phyloP scores from a whole-genome alignment of 2,113 vertebrate genomes.

The Myotis brandtii region DNA sequence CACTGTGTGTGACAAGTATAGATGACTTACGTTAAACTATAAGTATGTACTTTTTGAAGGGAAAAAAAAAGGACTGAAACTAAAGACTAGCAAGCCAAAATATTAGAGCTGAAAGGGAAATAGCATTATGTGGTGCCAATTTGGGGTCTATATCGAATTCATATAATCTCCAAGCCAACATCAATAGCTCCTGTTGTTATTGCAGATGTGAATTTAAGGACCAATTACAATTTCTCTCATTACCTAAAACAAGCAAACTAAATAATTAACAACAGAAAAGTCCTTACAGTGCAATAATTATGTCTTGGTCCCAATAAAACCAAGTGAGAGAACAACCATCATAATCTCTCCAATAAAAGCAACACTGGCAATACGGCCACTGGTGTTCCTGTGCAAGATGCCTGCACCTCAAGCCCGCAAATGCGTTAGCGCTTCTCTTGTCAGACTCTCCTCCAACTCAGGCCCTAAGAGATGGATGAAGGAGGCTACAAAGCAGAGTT shows the following conservation, averaged over 20 bases:
- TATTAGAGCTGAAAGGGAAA: not conserved
- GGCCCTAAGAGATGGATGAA: not conserved
- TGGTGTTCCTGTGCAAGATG: not conserved
- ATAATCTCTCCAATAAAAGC: slow-evolving; percentile 25
- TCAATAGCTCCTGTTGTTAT: not conserved
- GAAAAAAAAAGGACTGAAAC: not conserved
- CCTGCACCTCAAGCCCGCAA: not conserved
- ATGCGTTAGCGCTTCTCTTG: not conserved
- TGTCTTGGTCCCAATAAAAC: not conserved
- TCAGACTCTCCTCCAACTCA: not conserved
- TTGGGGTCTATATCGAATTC: not conserved
- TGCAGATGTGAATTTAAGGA: not conserved
- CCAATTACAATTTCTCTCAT: not conserved
- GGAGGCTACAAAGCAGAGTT: not conserved
- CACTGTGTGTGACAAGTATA: not conserved
- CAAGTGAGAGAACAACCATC: not conserved
- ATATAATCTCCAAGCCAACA: not conserved
- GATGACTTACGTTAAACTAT: not conserved
- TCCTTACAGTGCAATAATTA: not conserved
- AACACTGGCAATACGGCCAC: not conserved
- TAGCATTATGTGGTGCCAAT: not conserved
- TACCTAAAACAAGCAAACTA: slow-evolving; percentile 16
- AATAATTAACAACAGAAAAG: not conserved
- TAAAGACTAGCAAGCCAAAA: not conserved
- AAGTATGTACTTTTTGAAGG: not conserved